Conservation (phyloP, 2,113 vertebrate species). For the Tretioscincus oriximinensis region DNA sequence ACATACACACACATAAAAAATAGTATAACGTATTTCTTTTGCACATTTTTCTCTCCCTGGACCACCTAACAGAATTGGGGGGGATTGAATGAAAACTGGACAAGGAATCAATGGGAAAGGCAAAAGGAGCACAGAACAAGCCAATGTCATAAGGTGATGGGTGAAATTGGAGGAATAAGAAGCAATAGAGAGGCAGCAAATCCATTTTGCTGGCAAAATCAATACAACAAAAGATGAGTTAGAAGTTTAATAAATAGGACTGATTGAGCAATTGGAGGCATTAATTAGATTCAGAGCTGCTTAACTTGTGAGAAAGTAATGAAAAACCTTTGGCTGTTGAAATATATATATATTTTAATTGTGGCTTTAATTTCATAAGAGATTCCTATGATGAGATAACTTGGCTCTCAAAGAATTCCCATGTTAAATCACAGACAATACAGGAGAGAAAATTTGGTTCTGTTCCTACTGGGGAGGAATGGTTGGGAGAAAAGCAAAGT, state of each 20-base stretch:
- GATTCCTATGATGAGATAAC: neutral
- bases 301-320: constrained; percentile 1
- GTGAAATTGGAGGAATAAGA: neutral
- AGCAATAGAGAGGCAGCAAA: constrained; percentile 5
- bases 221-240: constrained; percentile 6
- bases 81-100: neutral
- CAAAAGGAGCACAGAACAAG: neutral
- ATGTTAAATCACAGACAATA: neutral
- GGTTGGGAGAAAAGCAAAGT: too few relatives aligned
- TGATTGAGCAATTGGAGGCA: neutral
- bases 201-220: constrained; percentile 7
- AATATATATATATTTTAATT: too few relatives aligned
- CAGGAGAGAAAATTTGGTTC: neutral
- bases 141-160: neutral
- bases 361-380: neutral
- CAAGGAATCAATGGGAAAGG: neutral
- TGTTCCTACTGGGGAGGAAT: too few relatives aligned
- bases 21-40: neutral
- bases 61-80: neutral
- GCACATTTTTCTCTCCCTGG: too few relatives aligned
- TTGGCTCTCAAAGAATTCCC: neutral
- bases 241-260: constrained; percentile 4
- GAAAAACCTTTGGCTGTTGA: neutral
- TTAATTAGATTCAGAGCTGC: constrained; percentile 8
- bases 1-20: too few relatives aligned